Base-by-base conservation (phyloP, 2,113 vertebrate species). In the Petrocephalus microphthalmus region DNA sequence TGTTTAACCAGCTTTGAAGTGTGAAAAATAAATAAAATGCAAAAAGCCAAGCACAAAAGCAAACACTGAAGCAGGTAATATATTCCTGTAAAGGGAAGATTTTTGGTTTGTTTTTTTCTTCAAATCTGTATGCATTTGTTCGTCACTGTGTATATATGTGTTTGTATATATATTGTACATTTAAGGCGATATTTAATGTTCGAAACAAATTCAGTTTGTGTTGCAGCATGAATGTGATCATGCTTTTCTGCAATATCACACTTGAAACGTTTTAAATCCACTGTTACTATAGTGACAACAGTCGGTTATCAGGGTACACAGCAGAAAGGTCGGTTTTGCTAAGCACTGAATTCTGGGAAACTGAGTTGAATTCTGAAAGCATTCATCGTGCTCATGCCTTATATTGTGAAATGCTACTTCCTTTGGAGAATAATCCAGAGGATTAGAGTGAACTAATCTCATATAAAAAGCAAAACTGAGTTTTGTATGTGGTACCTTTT, bases 11-110 rank as follows among this genome's bases (percentile, higher is more conserved):
- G 78, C 87, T 88, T 49, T 88, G 78, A 82, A 83, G 42, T 29
- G 52, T 84, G 78, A 45, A 60, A 84, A 20, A 78, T 20, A 53
- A 47, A 54, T 83, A 10, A 22, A 88, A 88, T 82, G 51, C 87
- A 88, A 88, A 78, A 88, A 81, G 51, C 87, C 29, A 81, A 88
- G 87, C 87, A 88, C 74, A 88, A 83, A 84, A 88, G 29, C 52
- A 33, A 37, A 86, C 0, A 11, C 42, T 56, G 86, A 74, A 15
- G 37, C 74, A 60, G 87, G 87, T n/a, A 84, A 84, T 42, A 25
- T 85, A 33, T 25, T 85, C 84, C 54, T 60, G 22, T 83, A 11
- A 88, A 56, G 47, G 71, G 87, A 71, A 52, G 49, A 45, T 86
- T 6, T 64, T 64, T 64, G 57, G 29, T 54, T 53, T 15, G 8